A percentile compares a stretch with the other conserved stretches of the same genome.
These are phyloP conservation scores for Pao palembangensis DNA, from an alignment of 2,113 vertebrate genomes.

Conservation along the genomic window DNA sequence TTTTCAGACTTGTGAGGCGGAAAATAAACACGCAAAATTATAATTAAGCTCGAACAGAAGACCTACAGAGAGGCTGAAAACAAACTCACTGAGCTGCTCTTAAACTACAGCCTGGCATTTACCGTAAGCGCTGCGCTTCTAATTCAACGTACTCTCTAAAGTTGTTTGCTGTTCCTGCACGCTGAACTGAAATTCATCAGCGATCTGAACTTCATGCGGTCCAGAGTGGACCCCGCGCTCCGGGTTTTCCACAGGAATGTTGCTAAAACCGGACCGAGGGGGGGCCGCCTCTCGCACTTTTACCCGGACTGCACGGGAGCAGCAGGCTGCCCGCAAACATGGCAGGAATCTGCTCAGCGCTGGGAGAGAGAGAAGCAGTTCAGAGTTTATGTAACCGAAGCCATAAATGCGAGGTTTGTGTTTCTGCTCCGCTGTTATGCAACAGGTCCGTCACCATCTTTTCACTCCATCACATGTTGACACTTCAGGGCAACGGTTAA, in stretches of 20 bases:
- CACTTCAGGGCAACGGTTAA: too few species aligned
- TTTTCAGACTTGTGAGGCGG: background rate
- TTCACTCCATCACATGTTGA: background rate
- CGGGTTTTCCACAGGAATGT: constrained; percentile 52
- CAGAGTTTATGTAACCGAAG: background rate
- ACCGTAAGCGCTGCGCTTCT: background rate
- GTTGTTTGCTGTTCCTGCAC: too few species aligned
- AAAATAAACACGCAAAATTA: background rate
- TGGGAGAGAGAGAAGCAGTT: constrained; percentile 27
- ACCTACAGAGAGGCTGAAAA: constrained; percentile 12
- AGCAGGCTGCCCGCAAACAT: constrained; percentile 56
- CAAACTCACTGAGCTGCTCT: constrained; percentile 22
- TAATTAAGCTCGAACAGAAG: background rate
- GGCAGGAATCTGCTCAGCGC: constrained; percentile 50
- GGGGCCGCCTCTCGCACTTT: constrained; percentile 29
- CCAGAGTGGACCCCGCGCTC: constrained; percentile 17
- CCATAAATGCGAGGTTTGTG: constrained; percentile 20
- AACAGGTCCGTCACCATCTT: constrained; percentile 4
- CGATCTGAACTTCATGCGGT: constrained; percentile 15
- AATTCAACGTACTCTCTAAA: background rate
- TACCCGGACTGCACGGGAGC: constrained; percentile 18
- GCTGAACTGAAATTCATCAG: background rate
- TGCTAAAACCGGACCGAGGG: background rate
- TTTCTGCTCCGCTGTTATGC: constrained; percentile 18
- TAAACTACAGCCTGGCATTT: constrained; percentile 7